Evolutionary conservation across 2,888 invertebrate genomes (phyloP).

Genomic region (Coremacera marginata): DNA sequence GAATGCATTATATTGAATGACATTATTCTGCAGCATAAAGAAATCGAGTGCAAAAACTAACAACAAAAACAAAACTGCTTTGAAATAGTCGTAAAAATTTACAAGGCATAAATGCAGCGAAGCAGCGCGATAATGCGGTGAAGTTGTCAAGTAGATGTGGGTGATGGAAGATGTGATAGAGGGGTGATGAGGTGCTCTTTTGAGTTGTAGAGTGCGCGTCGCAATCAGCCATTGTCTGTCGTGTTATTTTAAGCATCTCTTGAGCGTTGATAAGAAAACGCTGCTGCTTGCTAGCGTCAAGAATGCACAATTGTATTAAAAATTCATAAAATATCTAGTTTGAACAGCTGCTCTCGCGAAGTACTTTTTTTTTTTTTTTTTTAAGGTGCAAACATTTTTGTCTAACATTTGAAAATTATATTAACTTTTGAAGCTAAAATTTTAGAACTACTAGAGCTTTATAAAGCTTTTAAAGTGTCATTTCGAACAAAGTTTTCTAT

Average conservation of each 20-base stretch:
- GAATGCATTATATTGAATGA: slow-evolving; percentile 31
- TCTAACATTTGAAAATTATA: no score
- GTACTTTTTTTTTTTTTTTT: no score
- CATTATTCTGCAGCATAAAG: slow-evolving; percentile 43
- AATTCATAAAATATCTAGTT: no score
- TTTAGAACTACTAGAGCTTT: no score
- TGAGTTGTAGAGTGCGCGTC: not conserved
- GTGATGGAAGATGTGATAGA: not conserved
- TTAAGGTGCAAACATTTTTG: no score
- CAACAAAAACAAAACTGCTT: slow-evolving; percentile 17
- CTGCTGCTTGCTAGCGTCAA: no score
- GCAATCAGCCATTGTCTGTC: not conserved
- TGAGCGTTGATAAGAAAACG: not conserved
- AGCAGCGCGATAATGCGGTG: not conserved
- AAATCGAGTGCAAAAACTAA: not conserved
- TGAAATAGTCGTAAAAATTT: slow-evolving; percentile 34
- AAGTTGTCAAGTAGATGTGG: not conserved
- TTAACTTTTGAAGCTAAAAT: no score
- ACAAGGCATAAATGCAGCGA: slow-evolving; percentile 22
- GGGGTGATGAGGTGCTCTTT: not conserved
- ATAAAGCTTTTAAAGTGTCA: no score
- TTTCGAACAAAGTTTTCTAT: no score
- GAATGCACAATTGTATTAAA: no score
- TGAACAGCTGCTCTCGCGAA: no score
- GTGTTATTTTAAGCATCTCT: not conserved